Evolutionary conservation across 2,113 vertebrate genomes (phyloP), one percentile per base, ranked within the genome.

Genomic region (Microtus ochrogaster): DNA sequence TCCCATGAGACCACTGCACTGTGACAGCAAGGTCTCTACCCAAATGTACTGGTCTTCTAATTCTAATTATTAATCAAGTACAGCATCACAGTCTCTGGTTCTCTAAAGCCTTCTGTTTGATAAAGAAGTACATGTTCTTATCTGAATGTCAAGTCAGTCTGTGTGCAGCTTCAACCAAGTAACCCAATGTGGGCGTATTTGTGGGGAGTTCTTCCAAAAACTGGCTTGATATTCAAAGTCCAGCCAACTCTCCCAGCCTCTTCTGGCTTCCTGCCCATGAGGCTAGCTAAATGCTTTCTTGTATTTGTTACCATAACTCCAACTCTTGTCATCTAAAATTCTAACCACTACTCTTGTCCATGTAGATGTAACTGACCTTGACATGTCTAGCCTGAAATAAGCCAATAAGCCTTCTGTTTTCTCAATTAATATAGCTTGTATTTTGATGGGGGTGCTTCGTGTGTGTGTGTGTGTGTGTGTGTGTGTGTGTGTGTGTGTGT

Each of bases 81-180:
- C 9, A n/a, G 10, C 22, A 30, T 92, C 16, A 16, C 44, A 44
- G 33, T 81, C 24, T 61, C 66, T 92, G 11, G 10, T 63, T 66
- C 61, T 82, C 66, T 39, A 44, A 90, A 96, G 47, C 36, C 13
- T 92, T 87, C n/a, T 77, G 2, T 68, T 93, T 94, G 90, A 87
- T 14, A 21, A 70, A 44, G 55, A 91, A 84, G 85, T 63, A 1
- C 16, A 1, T 81, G 12, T 33, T 95, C 52, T 94, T 33, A 88
- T 94, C 52, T 94, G 39, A 78, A 94, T 66, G 87, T 65, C 79
- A 79, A 84, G n/a, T 83, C 70, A 52, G 7, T 63, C 72, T 92
- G 12, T 85, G 33, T 81, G 61, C 19, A 36, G 5, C 17, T 92
- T 97, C 81, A 95, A 22, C 28, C 21, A 85, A 85, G 61, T 77